A percentile compares a stretch with the other conserved stretches of the same genome.
Evolutionary conservation across 2,888 invertebrate genomes (phyloP).

Genomic region (Pegoplata infirma): DNA sequence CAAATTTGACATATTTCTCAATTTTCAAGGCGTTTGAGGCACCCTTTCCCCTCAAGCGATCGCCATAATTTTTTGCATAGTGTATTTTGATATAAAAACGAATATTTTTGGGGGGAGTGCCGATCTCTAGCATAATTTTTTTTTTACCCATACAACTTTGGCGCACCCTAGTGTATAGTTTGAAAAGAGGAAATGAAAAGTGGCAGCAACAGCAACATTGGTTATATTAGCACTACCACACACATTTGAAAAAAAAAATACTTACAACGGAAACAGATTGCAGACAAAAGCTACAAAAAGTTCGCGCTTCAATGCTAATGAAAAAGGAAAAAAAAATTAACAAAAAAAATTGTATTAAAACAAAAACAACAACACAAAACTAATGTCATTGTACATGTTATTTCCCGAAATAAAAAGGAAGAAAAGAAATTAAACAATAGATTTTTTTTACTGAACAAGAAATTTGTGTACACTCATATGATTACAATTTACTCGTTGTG

Average conservation of each 20-base stretch:
- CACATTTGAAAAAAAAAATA: not conserved
- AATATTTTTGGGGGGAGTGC: too few species aligned
- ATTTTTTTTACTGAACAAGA: not conserved
- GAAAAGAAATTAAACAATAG: not conserved
- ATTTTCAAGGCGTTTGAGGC: too few species aligned
- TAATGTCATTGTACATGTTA: not conserved
- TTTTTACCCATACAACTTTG: too few species aligned
- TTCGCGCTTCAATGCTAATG: slow-evolving; percentile 50
- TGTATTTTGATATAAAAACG: too few species aligned
- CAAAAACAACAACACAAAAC: not conserved
- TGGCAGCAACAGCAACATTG: slow-evolving; percentile 49
- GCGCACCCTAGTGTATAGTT: too few species aligned
- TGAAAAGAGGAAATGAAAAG: slow-evolving; percentile 47
- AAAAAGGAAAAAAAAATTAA: slow-evolving; percentile 33
- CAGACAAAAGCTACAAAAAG: slow-evolving; percentile 52
- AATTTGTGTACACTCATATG: not conserved
- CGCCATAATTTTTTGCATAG: too few species aligned
- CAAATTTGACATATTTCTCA: too few species aligned
- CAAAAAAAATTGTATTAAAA: not conserved
- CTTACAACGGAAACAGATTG: slow-evolving; percentile 51
- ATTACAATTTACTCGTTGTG: not conserved
- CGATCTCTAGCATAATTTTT: too few species aligned
- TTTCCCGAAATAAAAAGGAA: not conserved
- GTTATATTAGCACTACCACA: slow-evolving; percentile 14
- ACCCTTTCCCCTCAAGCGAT: too few species aligned